Evolutionary conservation across 2,888 invertebrate genomes (phyloP).

Genomic region (Dolichopus griseipennis): DNA sequence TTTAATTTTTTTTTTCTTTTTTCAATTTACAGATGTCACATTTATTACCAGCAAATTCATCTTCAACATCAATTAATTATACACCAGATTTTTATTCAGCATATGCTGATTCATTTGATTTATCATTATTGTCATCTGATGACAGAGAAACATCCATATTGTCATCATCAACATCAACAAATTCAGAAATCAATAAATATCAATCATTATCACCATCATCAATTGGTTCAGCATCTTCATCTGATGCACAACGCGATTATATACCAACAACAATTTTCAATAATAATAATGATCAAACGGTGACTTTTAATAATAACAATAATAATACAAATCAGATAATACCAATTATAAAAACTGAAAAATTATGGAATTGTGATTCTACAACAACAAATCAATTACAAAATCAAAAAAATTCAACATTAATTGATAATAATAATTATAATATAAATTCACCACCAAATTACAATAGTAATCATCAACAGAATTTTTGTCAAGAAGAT

Average conservation of each 20-base stretch:
- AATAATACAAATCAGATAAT: slow-evolving; percentile 1
- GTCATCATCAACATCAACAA: slow-evolving; percentile 46
- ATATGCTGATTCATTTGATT: slow-evolving; percentile 57
- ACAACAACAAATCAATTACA: slow-evolving; percentile 9
- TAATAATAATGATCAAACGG: slow-evolving; percentile 21
- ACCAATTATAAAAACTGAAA: slow-evolving; percentile 39
- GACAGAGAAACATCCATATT: slow-evolving; percentile 28
- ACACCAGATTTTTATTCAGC: slow-evolving; percentile 33
- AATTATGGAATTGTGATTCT: slow-evolving; percentile 31
- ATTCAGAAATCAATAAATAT: slow-evolving; percentile 41
- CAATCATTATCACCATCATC: slow-evolving; percentile 35
- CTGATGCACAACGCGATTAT: slow-evolving; percentile 25
- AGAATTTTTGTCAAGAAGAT: background rate
- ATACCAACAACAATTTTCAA: slow-evolving; percentile 31
- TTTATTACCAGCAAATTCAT: slow-evolving; percentile 12
- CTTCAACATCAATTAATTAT: background rate
- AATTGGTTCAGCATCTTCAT: slow-evolving; percentile 45
- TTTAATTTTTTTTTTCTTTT: slow-evolving; percentile 5
- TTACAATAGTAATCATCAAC: slow-evolving; percentile 18
- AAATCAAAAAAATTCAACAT: slow-evolving; percentile 12
- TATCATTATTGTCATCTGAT: slow-evolving; percentile 62
- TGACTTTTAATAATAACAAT: background rate
- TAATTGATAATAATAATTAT: slow-evolving; percentile 24
- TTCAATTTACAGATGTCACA: slow-evolving; percentile 18
- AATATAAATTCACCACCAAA: slow-evolving; percentile 18